Evolutionary conservation across 2,888 invertebrate species (phyloP).

Genomic region (Lochmaea crataegi): DNA sequence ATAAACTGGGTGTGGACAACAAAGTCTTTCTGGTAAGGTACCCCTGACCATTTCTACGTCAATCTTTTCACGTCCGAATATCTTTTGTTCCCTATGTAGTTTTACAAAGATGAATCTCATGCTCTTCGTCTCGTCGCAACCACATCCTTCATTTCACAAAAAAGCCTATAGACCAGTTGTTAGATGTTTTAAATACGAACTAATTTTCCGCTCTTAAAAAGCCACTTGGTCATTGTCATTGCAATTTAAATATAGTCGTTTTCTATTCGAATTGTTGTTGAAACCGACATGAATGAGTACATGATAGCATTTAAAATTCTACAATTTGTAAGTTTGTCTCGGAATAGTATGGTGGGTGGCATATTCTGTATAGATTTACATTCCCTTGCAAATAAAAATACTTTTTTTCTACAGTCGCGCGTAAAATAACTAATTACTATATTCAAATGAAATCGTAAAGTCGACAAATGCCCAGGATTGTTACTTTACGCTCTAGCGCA

Average conservation of each 20-base stretch:
- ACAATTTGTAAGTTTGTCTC: too few species aligned
- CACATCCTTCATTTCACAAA: conserved; percentile 17
- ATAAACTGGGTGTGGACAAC: conserved; percentile 29
- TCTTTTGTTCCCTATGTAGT: conserved; percentile 32
- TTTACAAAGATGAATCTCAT: conserved; percentile 10
- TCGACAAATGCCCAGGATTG: too few species aligned
- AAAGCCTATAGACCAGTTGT: conserved; percentile 7
- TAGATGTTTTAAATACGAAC: conserved; percentile 4
- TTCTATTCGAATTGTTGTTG: not conserved
- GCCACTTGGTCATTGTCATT: not conserved
- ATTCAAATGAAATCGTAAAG: too few species aligned
- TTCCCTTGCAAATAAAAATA: too few species aligned
- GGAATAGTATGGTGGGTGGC: too few species aligned
- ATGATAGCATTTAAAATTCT: too few species aligned
- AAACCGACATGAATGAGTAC: too few species aligned
- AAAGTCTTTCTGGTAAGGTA: conserved; percentile 19
- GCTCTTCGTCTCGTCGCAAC: conserved; percentile 9
- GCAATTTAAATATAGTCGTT: not conserved
- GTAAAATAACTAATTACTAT: too few species aligned
- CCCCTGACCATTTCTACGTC: conserved; percentile 31
- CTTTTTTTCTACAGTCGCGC: too few species aligned
- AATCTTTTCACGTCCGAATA: conserved; percentile 29
- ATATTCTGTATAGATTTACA: too few species aligned
- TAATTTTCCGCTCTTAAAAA: not conserved
- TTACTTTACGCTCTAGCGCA: too few species aligned